Evolutionary conservation across 1,140 invertebrate species (phyloP), one percentile per base, ranked within the genome.

Genomic region (Popillia japonica): DNA sequence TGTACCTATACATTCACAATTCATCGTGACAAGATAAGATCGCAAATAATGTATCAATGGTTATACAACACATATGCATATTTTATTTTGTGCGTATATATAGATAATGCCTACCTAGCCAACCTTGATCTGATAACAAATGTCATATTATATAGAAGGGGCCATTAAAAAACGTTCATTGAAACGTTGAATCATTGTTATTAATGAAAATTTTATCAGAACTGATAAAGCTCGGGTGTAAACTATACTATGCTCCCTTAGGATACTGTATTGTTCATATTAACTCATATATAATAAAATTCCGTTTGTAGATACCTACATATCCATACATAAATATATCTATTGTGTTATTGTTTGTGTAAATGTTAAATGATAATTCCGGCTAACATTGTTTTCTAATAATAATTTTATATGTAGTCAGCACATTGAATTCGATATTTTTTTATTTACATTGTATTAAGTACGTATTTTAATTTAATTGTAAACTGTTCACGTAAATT

Each of bases 171-270:
- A 68, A 68, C 22, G 61, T 68, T 68, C 61, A 68, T 22, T 68
- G 61, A 68, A 68, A 68, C 27, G 61, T 68, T 68, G 22, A 68
- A 68, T 68, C 61, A 68, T 68, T 68, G 22, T 68, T 68, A 68
- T 68, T 34, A 68, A 68, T 68, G 61, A 68, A 68, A 68, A 34
- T 68, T 27, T 68, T 68, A 34, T 68, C 61, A 22, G 7, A 34
- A 23, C 8, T 68, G 61, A 68, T 68, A 68, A 68, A 17, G 27
- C 17, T 22, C 6, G 14, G 22, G 61, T 68, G 22, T 68, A 68
- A 68, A 55, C 17, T 55, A 55, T 6, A 55, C 2, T 55, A 55
- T 48, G 11, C 14, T 3, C n/a, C 8, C 41, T 42, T 48, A n/a
- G 3, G 44, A 4, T 55, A 17, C 17, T 55, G 6, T 55, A 55